Percentiles rank a stretch among this genome's conserved stretches.
These are phyloP conservation scores for Chorisops tibialis DNA, from an alignment of 2,888 invertebrate genomes.

Conservation along the genomic window DNA sequence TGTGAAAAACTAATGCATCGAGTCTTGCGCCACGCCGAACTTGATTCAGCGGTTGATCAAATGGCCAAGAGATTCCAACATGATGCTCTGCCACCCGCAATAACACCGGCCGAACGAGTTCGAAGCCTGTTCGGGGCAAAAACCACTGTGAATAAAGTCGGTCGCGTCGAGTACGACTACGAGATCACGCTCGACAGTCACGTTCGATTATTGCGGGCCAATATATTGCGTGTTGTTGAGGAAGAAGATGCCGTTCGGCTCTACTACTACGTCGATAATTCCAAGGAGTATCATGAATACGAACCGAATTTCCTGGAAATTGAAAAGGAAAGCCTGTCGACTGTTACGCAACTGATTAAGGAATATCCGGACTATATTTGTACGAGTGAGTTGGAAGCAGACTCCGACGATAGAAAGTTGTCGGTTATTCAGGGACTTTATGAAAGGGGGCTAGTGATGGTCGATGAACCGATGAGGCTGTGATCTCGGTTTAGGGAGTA, in stretches of 20 bases:
- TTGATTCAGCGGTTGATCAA: slow-evolving; percentile 79
- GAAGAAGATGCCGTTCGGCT: slow-evolving; percentile 63
- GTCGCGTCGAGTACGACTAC: slow-evolving; percentile 47
- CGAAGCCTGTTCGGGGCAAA: slow-evolving; percentile 72
- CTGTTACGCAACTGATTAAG: slow-evolving; percentile 67
- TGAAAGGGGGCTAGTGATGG: slow-evolving; percentile 77
- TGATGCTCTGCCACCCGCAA: slow-evolving; percentile 81
- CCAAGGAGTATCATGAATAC: slow-evolving; percentile 77
- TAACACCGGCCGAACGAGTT: slow-evolving; percentile 63
- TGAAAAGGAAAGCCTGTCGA: slow-evolving; percentile 63
- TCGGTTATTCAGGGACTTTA: slow-evolving; percentile 69
- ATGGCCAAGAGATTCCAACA: slow-evolving; percentile 80
- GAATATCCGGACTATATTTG: slow-evolving; percentile 74
- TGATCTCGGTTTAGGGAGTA: too few relatives aligned
- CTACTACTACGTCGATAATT: slow-evolving; percentile 83
- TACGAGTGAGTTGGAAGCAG: slow-evolving; percentile 68
- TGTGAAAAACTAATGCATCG: slow-evolving; percentile 59
- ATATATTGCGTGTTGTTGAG: slow-evolving; percentile 60
- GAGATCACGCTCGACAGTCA: slow-evolving; percentile 54
- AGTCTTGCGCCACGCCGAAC: slow-evolving; percentile 60
- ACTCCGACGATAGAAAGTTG: slow-evolving; percentile 61
- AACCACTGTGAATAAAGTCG: slow-evolving; percentile 62
- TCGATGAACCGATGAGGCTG: slow-evolving; percentile 50
- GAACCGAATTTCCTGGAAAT: slow-evolving; percentile 77
- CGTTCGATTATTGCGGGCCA: slow-evolving; percentile 59